Percentiles rank a stretch among this genome's conserved stretches.
Conservation (phyloP, 2,888 invertebrate genomes). For the Euclidia mi region DNA sequence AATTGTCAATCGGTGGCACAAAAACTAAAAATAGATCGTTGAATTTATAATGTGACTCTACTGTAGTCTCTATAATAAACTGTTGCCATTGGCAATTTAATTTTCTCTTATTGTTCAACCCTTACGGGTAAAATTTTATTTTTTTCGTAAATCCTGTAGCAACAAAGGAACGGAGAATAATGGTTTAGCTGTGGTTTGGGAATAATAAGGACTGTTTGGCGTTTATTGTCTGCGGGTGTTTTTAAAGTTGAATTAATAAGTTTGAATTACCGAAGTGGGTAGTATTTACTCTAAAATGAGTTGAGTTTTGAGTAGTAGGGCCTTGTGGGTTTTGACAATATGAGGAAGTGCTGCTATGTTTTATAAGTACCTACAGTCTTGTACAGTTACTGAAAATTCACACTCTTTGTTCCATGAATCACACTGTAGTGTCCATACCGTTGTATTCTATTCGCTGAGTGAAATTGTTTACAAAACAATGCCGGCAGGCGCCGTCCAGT, state of each 20-base stretch:
- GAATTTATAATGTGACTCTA: constrained; percentile 5
- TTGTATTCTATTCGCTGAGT: too few species aligned
- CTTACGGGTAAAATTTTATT: constrained; percentile 6
- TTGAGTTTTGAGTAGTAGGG: too few species aligned
- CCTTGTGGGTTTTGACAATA: too few species aligned
- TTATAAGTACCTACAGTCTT: too few species aligned
- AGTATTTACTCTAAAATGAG: too few species aligned
- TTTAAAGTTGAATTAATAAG: neutral
- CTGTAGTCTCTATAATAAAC: constrained; percentile 16
- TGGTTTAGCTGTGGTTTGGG: constrained; percentile 1
- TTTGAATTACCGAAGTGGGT: neutral
- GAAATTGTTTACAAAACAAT: too few species aligned
- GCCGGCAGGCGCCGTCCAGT: too few species aligned
- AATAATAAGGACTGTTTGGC: constrained; percentile 6
- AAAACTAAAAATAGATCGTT: constrained; percentile 8
- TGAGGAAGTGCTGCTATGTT: too few species aligned
- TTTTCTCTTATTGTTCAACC: constrained; percentile 12
- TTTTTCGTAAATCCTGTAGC: constrained; percentile 7
- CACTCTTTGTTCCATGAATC: too few species aligned
- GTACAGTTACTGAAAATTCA: too few species aligned
- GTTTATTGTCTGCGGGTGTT: constrained; percentile 1
- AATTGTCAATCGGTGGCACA: constrained; percentile 19
- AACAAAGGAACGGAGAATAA: constrained; percentile 2
- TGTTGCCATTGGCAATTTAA: constrained; percentile 10
- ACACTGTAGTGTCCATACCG: too few species aligned